These are phyloP conservation scores for Rhamphomyia laevipes DNA, from an alignment of 2,888 invertebrate genomes.

Conservation along the genomic window DNA sequence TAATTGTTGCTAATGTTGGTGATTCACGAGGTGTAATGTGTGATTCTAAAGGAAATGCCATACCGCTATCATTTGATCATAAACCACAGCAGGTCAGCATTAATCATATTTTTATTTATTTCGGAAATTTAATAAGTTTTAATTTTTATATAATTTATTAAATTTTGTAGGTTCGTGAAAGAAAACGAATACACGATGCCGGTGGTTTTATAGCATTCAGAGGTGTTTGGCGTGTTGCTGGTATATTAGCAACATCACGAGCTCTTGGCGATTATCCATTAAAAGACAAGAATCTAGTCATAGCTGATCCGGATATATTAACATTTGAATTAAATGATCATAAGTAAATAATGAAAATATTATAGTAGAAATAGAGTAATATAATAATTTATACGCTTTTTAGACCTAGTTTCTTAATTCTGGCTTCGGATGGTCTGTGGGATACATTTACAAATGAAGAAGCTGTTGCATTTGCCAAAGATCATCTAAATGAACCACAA, in stretches of 20 bases:
- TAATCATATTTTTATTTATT: not conserved
- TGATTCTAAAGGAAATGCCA: conserved; percentile 77
- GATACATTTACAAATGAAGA: conserved; percentile 93
- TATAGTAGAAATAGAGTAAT: not conserved
- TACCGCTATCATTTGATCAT: conserved; percentile 90
- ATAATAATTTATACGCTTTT: conserved; percentile 4
- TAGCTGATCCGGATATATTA: conserved; percentile 89
- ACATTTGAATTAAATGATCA: conserved; percentile 80
- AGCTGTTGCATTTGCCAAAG: conserved; percentile 78
- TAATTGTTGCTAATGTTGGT: conserved; percentile 92
- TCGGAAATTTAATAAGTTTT: not conserved
- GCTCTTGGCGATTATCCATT: conserved; percentile 92
- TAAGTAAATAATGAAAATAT: conserved; percentile 35
- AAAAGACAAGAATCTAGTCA: conserved; percentile 86
- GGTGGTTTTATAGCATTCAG: conserved; percentile 92
- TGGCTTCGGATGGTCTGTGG: conserved; percentile 95
- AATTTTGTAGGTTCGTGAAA: conserved; percentile 62
- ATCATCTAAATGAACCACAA: conserved; percentile 72
- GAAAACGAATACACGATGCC: conserved; percentile 83
- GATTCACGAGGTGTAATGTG: conserved; percentile 95
- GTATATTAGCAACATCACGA: conserved; percentile 85
- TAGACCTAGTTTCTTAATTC: conserved; percentile 72
- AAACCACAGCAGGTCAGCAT: conserved; percentile 80
- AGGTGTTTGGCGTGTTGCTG: conserved; percentile 93
- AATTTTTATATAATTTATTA: not conserved